phyloP scores from a whole-genome alignment of 2,888 invertebrate genomes.

The Rhabditoides inermis region DNA sequence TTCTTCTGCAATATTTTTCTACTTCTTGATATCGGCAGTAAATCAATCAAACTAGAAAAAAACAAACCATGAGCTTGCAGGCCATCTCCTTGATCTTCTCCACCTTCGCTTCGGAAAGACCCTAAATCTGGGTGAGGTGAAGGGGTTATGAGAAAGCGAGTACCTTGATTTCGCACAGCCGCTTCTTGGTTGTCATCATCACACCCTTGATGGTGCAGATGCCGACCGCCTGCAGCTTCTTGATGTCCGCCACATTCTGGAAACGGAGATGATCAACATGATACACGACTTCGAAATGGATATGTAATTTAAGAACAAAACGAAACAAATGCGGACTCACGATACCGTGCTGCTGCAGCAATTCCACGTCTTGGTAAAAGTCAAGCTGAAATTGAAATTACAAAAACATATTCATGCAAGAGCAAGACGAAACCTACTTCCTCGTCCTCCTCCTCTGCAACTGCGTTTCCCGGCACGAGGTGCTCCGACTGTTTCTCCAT shows the following conservation, averaged over 20 bases:
- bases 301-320: background rate
- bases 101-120: conserved; percentile 70
- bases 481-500: too few species aligned
- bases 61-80: conserved; percentile 60
- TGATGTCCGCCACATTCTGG: conserved; percentile 67
- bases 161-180: conserved; percentile 66
- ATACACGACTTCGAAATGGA: conserved; percentile 2
- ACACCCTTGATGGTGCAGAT: conserved; percentile 74
- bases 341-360: conserved; percentile 61
- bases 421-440: too few species aligned
- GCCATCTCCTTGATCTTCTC: conserved; percentile 73
- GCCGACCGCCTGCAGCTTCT: conserved; percentile 68
- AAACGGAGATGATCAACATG: too few species aligned
- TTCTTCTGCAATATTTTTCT: too few species aligned
- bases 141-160: too few species aligned
- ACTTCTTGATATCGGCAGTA: too few species aligned
- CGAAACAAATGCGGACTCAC: conserved; percentile 52
- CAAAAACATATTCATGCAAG: too few species aligned
- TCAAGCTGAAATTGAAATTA: too few species aligned
- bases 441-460: too few species aligned
- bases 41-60: too few species aligned
- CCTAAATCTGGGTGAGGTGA: too few species aligned
- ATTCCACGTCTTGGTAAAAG: conserved; percentile 71
- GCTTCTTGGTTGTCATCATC: conserved; percentile 71
- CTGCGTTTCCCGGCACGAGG: too few species aligned